These are phyloP conservation scores for Gallinago stenura DNA, from an alignment of 2,797 vertebrate genomes.

Conservation along the genomic window DNA sequence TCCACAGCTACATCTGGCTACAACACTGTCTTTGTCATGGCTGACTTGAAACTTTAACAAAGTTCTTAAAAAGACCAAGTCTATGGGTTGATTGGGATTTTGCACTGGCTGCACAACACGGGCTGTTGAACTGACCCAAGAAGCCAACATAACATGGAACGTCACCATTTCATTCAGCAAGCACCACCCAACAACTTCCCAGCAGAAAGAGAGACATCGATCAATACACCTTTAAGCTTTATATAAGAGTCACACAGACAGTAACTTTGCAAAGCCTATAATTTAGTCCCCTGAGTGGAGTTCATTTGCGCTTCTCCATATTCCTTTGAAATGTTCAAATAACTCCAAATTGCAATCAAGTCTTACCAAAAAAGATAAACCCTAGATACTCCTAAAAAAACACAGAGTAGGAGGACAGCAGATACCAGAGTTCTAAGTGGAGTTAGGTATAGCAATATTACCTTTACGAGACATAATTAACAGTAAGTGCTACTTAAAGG, in stretches of 20 bases:
- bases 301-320: not conserved
- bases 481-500: not conserved
- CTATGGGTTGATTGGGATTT: not conserved
- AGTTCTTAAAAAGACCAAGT: not conserved
- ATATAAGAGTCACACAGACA: not conserved
- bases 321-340: not conserved
- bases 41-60: not conserved
- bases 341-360: not conserved
- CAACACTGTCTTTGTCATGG: not conserved
- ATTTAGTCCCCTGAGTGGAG: not conserved
- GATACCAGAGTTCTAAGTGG: not conserved
- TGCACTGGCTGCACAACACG: not conserved
- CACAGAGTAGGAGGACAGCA: not conserved
- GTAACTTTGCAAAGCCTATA: not conserved
- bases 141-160: fast-evolving
- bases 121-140: not conserved
- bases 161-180: fast-evolving
- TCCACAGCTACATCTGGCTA: not conserved
- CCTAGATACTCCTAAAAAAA: not conserved
- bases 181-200: not conserved
- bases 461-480: not conserved
- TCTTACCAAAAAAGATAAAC: not conserved
- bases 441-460: not conserved
- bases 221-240: not conserved
- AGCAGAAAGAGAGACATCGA: not conserved